Conservation (phyloP, 2,113 vertebrate species). For the Vulpes lagopus region DNA sequence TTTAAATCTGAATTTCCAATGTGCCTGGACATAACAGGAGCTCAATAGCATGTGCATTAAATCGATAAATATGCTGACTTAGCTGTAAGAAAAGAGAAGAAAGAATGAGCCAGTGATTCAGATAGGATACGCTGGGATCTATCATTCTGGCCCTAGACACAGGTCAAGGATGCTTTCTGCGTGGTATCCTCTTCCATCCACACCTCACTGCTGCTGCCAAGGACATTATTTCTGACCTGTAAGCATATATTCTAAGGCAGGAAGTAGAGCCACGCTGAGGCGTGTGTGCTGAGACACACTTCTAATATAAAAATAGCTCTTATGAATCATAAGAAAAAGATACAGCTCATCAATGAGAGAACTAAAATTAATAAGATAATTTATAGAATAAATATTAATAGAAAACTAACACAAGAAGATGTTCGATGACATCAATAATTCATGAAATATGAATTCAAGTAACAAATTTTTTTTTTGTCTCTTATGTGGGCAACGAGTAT, state of each 20-base stretch:
- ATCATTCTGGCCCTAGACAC: not conserved
- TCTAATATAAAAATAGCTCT: not conserved
- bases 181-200: not conserved
- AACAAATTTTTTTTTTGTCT: not conserved
- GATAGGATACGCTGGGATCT: accelerated
- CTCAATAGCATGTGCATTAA: not conserved
- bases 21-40: not conserved
- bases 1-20: not conserved
- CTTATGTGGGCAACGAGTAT: not conserved
- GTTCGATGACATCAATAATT: not conserved
- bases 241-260: not conserved
- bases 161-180: not conserved
- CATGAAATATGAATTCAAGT: conserved; percentile 11
- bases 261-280: not conserved
- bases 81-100: not conserved
- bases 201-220: not conserved
- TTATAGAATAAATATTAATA: not conserved
- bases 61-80: not conserved
- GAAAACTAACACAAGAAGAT: not conserved
- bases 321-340: conserved; percentile 14
- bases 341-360: not conserved
- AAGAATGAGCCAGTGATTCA: not conserved
- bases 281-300: not conserved
- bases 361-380: not conserved
- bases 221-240: not conserved